These are phyloP conservation scores for Somateria mollissima DNA, from an alignment of 2,797 vertebrate genomes.

Conservation along the genomic window DNA sequence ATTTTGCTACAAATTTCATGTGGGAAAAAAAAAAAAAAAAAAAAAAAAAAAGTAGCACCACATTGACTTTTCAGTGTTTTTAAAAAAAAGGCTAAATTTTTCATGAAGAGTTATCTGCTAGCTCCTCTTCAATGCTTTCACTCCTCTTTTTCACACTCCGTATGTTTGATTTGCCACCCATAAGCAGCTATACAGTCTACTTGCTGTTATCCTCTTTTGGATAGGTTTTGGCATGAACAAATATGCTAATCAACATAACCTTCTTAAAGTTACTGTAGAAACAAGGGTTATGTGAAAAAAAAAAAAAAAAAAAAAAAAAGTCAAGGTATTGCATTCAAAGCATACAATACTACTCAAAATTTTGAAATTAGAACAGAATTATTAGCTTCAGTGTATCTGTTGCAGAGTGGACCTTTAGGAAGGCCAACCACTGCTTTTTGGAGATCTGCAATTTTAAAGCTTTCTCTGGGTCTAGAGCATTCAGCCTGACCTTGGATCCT, in stretches of 20 bases:
- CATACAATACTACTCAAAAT: not conserved
- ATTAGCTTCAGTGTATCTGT: not conserved
- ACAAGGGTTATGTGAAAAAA: not conserved
- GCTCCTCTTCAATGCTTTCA: slow-evolving; percentile 23
- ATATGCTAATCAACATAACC: slow-evolving; percentile 31
- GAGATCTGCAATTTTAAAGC: not conserved
- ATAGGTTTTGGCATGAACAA: not conserved
- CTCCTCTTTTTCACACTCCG: slow-evolving; percentile 46
- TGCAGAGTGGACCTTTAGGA: not conserved
- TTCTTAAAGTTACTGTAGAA: slow-evolving; percentile 26
- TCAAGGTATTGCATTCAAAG: not conserved
- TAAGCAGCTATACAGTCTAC: not conserved
- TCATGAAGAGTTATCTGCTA: not conserved
- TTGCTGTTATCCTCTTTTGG: slow-evolving; percentile 8
- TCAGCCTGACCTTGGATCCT: not conserved
- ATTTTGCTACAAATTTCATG: not conserved
- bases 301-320: not conserved
- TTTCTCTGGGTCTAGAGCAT: not conserved
- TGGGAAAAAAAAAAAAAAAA: slow-evolving; percentile 33
- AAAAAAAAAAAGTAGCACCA: not conserved
- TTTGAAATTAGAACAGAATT: not conserved
- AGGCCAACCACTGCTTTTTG: fast-evolving
- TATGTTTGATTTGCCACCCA: slow-evolving; percentile 6
- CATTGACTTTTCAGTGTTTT: not conserved
- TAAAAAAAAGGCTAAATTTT: not conserved